Evolutionary conservation across 2,113 vertebrate species (phyloP).

Genomic region (Channa maculata): DNA sequence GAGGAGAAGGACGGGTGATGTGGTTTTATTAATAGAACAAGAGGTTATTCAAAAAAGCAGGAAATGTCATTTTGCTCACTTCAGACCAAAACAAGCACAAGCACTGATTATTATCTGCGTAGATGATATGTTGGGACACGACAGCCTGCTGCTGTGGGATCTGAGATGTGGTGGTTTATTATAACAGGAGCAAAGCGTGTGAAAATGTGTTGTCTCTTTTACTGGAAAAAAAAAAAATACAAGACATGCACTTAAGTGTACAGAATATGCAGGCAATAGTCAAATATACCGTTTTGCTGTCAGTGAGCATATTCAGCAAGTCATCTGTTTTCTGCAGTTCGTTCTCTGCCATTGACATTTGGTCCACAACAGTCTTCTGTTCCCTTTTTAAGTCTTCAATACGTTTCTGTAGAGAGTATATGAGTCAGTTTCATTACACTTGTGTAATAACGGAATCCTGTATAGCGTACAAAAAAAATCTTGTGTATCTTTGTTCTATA

Average conservation of each 20-base stretch:
- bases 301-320: conserved; percentile 78
- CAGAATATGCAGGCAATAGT: not conserved
- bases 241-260: not conserved
- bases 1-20: conserved; percentile 16
- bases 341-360: conserved; percentile 81
- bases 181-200: not conserved
- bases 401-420: conserved; percentile 80
- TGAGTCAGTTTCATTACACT: not conserved
- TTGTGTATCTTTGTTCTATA: too few relatives aligned
- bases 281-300: conserved; percentile 88
- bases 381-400: conserved; percentile 82
- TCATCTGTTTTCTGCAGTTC: conserved; percentile 84
- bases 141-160: not conserved
- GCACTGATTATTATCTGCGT: conserved; percentile 45
- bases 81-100: conserved; percentile 8
- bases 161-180: not conserved
- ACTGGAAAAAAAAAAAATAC: not conserved
- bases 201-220: not conserved
- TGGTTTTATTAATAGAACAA: not conserved
- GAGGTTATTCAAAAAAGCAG: conserved; percentile 1
- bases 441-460: not conserved
- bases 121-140: conserved; percentile 40
- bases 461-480: too few relatives aligned
- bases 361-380: conserved; percentile 74
- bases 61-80: conserved; percentile 25